phyloP scores from a whole-genome alignment of 2,113 vertebrate genomes.

The Ardeotis arabs region DNA sequence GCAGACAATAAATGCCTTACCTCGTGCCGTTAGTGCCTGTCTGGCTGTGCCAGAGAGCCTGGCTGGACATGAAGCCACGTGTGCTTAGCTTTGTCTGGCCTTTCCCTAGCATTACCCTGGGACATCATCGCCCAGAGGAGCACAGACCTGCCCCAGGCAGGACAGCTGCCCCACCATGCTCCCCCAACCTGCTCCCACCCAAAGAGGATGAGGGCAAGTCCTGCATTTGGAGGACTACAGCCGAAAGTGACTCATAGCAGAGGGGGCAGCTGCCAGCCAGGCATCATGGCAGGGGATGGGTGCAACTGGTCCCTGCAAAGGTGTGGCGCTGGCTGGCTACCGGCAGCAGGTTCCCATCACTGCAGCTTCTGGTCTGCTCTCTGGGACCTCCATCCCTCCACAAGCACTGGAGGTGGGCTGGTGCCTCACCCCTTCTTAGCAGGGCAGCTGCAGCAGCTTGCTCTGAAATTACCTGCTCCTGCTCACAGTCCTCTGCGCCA shows the following conservation, averaged over 20 bases:
- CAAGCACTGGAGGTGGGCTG: fast-evolving
- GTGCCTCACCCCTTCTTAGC: fast-evolving
- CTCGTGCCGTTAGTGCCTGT: neutral
- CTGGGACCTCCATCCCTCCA: neutral
- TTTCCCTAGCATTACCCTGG: neutral
- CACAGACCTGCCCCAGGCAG: neutral
- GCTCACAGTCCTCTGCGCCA: neutral
- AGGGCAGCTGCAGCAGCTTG: neutral
- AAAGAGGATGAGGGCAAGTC: neutral
- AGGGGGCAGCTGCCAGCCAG: too few relatives aligned
- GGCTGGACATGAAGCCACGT: neutral
- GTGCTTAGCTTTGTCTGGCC: neutral
- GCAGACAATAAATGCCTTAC: slow-evolving; percentile 46
- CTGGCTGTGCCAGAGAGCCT: neutral
- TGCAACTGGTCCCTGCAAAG: too few relatives aligned
- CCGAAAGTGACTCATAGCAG: too few relatives aligned
- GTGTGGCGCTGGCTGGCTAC: neutral
- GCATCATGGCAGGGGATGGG: too few relatives aligned
- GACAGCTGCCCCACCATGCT: neutral
- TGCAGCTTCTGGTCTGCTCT: neutral
- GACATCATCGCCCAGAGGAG: fast-evolving
- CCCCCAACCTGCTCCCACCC: neutral
- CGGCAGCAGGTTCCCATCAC: neutral
- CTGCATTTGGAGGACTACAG: fast-evolving
- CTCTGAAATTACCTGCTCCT: neutral